Evolutionary conservation across 1,140 invertebrate species (phyloP).

Genomic region (Ips typographus): DNA sequence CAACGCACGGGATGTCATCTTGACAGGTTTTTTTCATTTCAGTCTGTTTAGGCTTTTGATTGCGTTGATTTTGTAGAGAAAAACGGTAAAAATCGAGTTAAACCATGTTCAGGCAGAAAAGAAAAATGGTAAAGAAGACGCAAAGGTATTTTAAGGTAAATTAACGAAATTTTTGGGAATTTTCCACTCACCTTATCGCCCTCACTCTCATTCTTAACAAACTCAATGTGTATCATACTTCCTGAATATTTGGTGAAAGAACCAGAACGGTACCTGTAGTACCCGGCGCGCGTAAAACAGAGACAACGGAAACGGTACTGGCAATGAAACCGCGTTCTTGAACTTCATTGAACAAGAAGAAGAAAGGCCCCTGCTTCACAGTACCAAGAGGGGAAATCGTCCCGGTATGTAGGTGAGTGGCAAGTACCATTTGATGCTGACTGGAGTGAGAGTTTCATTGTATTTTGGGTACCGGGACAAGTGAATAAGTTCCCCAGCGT

Average conservation of each 20-base stretch:
- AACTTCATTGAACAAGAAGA: conserved; percentile 11
- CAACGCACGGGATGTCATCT: too few species aligned
- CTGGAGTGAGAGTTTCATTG: not conserved
- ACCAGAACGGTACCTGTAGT: conserved; percentile 9
- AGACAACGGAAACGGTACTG: not conserved
- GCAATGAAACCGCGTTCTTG: conserved; percentile 18
- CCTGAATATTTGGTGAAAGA: not conserved
- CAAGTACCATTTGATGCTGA: conserved; percentile 16
- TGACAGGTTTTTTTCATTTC: not conserved
- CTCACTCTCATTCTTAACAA: conserved; percentile 14
- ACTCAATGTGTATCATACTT: conserved; percentile 25
- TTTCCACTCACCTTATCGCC: not conserved
- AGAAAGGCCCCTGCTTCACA: conserved; percentile 11
- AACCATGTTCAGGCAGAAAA: not conserved
- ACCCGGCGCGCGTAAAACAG: not conserved
- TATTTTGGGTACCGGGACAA: not conserved
- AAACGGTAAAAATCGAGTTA: not conserved
- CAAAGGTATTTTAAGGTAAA: too few species aligned
- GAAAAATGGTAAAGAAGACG: too few species aligned
- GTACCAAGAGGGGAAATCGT: conserved; percentile 1
- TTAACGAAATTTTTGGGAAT: not conserved
- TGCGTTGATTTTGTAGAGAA: not conserved
- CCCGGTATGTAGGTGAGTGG: conserved; percentile 5
- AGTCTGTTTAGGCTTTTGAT: not conserved
- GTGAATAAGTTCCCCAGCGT: too few species aligned